Evolutionary conservation across 1,140 invertebrate genomes (phyloP).

Genomic region (Diprion similis): DNA sequence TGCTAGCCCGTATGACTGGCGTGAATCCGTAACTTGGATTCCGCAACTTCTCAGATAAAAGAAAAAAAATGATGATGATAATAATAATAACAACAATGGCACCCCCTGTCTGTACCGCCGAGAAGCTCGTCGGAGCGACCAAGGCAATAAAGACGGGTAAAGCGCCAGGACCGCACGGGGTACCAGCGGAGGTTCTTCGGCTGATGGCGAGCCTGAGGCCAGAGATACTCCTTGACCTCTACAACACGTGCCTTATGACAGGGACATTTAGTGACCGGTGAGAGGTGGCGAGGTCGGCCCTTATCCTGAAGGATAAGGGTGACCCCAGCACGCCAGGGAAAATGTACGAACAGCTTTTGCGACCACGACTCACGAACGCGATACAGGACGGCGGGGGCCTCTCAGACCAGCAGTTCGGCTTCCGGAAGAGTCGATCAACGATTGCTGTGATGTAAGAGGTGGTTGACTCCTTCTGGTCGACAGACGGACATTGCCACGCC

Average conservation of each 20-base stretch:
- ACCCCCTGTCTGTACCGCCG: too few relatives aligned
- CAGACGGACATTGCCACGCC: too few relatives aligned
- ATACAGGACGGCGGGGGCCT: too few relatives aligned
- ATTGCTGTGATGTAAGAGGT: too few relatives aligned
- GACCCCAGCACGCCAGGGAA: slow-evolving; percentile 17
- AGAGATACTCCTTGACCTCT: background rate
- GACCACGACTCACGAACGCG: too few relatives aligned
- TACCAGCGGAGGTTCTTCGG: background rate
- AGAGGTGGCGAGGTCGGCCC: slow-evolving; percentile 25
- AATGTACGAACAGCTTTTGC: slow-evolving; percentile 15
- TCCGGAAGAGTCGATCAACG: slow-evolving; percentile 19
- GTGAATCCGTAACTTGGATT: too few relatives aligned
- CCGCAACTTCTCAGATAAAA: too few relatives aligned
- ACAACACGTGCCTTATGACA: slow-evolving; percentile 21
- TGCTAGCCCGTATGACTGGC: too few relatives aligned
- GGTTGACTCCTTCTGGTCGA: too few relatives aligned
- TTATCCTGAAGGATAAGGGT: slow-evolving; percentile 26
- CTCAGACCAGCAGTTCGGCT: too few relatives aligned
- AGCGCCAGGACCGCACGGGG: background rate
- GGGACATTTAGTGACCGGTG: slow-evolving; percentile 23
- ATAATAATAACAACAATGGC: too few relatives aligned
- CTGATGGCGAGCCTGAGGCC: background rate
- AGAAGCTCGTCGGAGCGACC: background rate
- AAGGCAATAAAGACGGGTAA: background rate
- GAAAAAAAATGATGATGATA: background rate